Conservation (phyloP, 2,888 invertebrate genomes). For the Rhagonycha lutea region DNA sequence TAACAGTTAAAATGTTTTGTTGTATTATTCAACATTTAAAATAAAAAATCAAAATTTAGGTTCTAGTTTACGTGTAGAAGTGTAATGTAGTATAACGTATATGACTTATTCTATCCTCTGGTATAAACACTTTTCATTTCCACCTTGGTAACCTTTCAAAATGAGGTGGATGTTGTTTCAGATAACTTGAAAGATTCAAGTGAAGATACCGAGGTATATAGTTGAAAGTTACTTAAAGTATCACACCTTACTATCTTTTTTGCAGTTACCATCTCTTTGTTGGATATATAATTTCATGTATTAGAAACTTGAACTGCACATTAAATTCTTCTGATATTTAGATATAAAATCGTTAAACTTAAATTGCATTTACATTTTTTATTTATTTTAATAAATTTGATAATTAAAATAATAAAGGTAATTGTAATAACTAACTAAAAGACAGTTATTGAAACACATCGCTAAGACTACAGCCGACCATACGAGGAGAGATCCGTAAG, state of each 20-base stretch:
- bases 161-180: slow-evolving; percentile 25
- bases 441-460: too few species aligned
- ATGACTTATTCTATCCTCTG: slow-evolving; percentile 9
- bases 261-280: slow-evolving; percentile 19
- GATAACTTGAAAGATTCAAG: slow-evolving; percentile 20
- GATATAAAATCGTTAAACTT: neutral
- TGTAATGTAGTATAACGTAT: slow-evolving; percentile 3
- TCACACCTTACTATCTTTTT: slow-evolving; percentile 16
- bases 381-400: too few species aligned
- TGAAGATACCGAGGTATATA: slow-evolving; percentile 19
- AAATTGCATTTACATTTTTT: neutral
- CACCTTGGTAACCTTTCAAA: slow-evolving; percentile 17
- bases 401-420: too few species aligned
- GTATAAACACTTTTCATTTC: slow-evolving; percentile 20
- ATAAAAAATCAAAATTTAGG: too few species aligned
- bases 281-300: neutral
- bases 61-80: neutral
- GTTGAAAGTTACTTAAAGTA: slow-evolving; percentile 17
- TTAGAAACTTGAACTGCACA: neutral
- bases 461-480: too few species aligned
- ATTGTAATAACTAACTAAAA: too few species aligned
- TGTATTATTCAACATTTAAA: too few species aligned
- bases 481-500: too few species aligned
- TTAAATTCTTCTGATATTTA: neutral
- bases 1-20: too few species aligned